Evolutionary conservation across 2,797 vertebrate species (phyloP).

Genomic region (Accipiter fasciatus): DNA sequence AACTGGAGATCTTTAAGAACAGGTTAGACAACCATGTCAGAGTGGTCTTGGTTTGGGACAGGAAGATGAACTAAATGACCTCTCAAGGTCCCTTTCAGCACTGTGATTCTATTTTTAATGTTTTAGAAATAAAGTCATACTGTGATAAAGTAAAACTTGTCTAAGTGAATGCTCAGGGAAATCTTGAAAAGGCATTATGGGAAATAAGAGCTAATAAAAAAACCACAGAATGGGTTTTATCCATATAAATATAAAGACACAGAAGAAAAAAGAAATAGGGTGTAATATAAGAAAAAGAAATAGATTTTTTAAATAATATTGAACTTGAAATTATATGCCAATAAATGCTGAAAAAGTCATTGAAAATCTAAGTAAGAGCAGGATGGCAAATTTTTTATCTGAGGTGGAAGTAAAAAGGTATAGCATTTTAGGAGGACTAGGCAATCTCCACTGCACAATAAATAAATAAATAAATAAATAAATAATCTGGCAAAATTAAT

Average conservation of each 20-base stretch:
- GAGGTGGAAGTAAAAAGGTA: neutral
- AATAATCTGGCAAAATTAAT: neutral
- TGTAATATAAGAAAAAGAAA: neutral
- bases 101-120: neutral
- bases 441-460: neutral
- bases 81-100: neutral
- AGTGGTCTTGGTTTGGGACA: neutral
- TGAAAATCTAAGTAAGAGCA: neutral
- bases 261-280: neutral
- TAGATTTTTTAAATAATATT: neutral
- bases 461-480: too few relatives aligned
- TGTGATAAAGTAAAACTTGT: neutral
- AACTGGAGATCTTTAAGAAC: neutral
- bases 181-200: neutral
- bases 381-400: neutral
- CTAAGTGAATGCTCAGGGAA: neutral
- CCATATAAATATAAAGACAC: neutral
- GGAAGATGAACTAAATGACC: neutral
- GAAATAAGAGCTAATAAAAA: neutral
- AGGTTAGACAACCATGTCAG: neutral
- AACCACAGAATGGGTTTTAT: accelerated
- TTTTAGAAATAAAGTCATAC: neutral
- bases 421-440: neutral
- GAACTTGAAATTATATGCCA: neutral
- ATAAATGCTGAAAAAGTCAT: neutral